A percentile compares a stretch with the other conserved stretches of the same genome.
phyloP scores from a whole-genome alignment of 2,888 invertebrate genomes.

The Melieria picta region DNA sequence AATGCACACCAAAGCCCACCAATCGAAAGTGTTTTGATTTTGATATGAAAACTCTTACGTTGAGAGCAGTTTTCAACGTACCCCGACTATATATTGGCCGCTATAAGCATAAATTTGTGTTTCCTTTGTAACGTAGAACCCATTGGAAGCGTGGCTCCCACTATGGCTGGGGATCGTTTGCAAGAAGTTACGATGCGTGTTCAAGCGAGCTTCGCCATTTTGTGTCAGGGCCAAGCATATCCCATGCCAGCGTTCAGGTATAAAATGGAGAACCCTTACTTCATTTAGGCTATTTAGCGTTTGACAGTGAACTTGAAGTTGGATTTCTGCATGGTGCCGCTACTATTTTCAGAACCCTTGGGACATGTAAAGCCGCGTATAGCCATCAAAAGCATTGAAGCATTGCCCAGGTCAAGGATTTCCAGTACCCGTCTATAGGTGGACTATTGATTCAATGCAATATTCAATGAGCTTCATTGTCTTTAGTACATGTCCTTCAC shows the following conservation, averaged over 20 bases:
- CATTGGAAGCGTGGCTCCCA: constrained; percentile 75
- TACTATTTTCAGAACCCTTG: constrained; percentile 55
- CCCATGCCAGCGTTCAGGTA: constrained; percentile 82
- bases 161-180: constrained; percentile 70
- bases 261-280: background rate
- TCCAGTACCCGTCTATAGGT: constrained; percentile 76
- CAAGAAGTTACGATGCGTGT: constrained; percentile 68
- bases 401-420: constrained; percentile 78
- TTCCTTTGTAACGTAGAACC: constrained; percentile 68
- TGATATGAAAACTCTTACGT: too few relatives aligned
- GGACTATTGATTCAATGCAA: constrained; percentile 23
- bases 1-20: constrained; percentile 36
- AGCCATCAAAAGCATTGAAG: constrained; percentile 59
- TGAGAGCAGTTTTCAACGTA: too few relatives aligned
- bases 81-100: too few relatives aligned
- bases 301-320: background rate
- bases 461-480: background rate
- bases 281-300: constrained; percentile 38
- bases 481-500: background rate
- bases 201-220: constrained; percentile 70
- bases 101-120: too few relatives aligned
- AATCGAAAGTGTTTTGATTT: too few relatives aligned
- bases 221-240: constrained; percentile 80
- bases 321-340: background rate
- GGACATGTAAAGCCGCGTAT: constrained; percentile 63